Percentiles rank a stretch among this genome's conserved stretches.
phyloP scores from a whole-genome alignment of 2,888 invertebrate genomes.

The Oligia strigilis region DNA sequence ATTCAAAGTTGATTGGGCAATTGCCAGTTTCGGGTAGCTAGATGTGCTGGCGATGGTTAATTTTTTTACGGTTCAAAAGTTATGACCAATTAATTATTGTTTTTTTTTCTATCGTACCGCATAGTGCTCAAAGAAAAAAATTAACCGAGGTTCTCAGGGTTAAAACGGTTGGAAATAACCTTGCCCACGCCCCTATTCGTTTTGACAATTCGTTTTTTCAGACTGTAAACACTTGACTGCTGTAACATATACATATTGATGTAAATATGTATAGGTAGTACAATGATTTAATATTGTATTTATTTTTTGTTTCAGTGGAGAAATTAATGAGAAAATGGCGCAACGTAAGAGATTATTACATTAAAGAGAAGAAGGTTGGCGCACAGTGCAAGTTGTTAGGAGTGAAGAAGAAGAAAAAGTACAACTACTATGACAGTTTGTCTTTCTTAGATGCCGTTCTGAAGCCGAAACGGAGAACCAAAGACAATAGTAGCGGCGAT shows the following conservation, averaged over 20 bases:
- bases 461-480: not conserved
- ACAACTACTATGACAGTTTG: slow-evolving; percentile 41
- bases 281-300: not conserved
- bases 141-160: too few relatives aligned
- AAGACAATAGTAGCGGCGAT: slow-evolving; percentile 5
- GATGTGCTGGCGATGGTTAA: too few relatives aligned
- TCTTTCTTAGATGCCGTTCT: slow-evolving; percentile 40
- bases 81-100: too few relatives aligned
- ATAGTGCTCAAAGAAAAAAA: too few relatives aligned
- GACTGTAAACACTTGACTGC: not conserved
- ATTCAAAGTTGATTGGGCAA: too few relatives aligned
- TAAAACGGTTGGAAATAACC: too few relatives aligned
- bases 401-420: slow-evolving; percentile 31
- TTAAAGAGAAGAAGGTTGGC: slow-evolving; percentile 45
- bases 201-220: too few relatives aligned
- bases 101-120: too few relatives aligned
- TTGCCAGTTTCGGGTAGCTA: too few relatives aligned
- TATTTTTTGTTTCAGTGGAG: slow-evolving; percentile 45
- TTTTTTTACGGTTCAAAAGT: too few relatives aligned
- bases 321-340: slow-evolving; percentile 55
- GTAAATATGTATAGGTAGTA: not conserved
- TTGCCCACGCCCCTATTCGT: too few relatives aligned
- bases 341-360: slow-evolving; percentile 61
- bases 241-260: not conserved
- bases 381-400: not conserved